phyloP scores from a whole-genome alignment of 2,888 invertebrate species.

The Hypena proboscidalis region DNA sequence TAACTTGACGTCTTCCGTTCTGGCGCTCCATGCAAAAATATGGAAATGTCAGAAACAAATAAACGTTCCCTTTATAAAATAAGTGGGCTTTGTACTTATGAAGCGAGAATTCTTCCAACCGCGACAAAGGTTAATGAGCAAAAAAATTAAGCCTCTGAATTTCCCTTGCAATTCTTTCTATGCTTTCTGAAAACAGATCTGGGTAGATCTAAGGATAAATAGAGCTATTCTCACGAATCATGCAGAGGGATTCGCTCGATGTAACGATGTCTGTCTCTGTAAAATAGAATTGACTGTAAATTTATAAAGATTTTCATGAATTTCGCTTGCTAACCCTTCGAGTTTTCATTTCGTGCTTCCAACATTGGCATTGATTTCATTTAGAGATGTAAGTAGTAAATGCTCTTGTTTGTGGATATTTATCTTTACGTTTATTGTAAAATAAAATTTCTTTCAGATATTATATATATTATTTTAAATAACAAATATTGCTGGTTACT shows the following conservation, averaged over 20 bases:
- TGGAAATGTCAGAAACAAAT: conserved; percentile 3
- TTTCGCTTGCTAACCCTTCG: too few relatives aligned
- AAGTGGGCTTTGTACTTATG: neutral
- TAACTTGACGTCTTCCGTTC: neutral
- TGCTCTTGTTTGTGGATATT: too few relatives aligned
- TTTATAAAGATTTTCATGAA: too few relatives aligned
- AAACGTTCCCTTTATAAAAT: conserved; percentile 1
- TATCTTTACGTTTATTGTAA: too few relatives aligned
- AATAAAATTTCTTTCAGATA: too few relatives aligned
- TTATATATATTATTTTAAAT: too few relatives aligned
- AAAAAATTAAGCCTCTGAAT: neutral
- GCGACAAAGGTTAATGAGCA: conserved; percentile 1
- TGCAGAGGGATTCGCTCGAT: neutral
- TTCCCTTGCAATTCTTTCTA: neutral
- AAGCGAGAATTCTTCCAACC: neutral
- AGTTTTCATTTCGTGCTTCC: too few relatives aligned
- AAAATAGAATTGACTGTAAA: neutral
- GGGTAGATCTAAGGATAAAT: neutral
- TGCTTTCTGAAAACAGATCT: neutral
- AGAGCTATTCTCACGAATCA: neutral
- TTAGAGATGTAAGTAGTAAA: too few relatives aligned
- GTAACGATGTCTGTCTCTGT: conserved; percentile 1
- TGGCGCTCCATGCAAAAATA: conserved; percentile 3
- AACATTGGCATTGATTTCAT: too few relatives aligned
- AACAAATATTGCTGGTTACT: too few relatives aligned